Base-by-base conservation (phyloP, 2,797 vertebrate species). In the Tragelaphus oryx region DNA sequence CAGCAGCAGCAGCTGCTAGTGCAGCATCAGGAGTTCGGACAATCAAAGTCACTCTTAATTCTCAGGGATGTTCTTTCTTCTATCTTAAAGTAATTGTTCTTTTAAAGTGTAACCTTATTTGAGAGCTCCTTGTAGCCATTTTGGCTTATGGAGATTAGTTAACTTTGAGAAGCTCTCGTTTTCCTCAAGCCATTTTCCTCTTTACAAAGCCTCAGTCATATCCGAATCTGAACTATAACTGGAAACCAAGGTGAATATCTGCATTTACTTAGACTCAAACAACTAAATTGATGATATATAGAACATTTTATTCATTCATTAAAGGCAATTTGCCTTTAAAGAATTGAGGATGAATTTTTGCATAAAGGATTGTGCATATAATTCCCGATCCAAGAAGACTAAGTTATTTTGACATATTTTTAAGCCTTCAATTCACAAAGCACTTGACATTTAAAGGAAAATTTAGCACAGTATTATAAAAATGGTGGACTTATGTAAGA, bases 321-420 rank as follows among this genome's bases (percentile, higher is more conserved):
- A 94, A 91, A 82, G 18, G 22, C 14, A 94, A 79, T 90, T 96
- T 94, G 28, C 59, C 88, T 95, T 96, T 94, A 59, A 91, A 90
- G 89, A 87, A 83, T 80, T 60, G 33, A 84, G 52, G 62, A 83
- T 87, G 16, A 81, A 87, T 55, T 95, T 95, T 94, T 96, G 17
- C 80, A 85, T 92, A n/a, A 78, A 86, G 20, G 20, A 89, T 81
- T 87, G 17, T 80, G 11, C 83, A 13, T 89, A 4, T 94, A 96
- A 78, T 91, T 91, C 54, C 84, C 89, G 20, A 81, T 92, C 57
- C 37, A 93, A 95, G 41, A 95, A 88, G 9, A 81, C 50, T 82
- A 84, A 94, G 55, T 94, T 96, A 93, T 87, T 94, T 92, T 95
- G 89, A 94, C 55, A 91, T 24, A 87, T 93, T 81, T 82, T 94